Evolutionary conservation across 2,113 vertebrate species (phyloP), one percentile per base, ranked within the genome.

Genomic region (Stegastes partitus): DNA sequence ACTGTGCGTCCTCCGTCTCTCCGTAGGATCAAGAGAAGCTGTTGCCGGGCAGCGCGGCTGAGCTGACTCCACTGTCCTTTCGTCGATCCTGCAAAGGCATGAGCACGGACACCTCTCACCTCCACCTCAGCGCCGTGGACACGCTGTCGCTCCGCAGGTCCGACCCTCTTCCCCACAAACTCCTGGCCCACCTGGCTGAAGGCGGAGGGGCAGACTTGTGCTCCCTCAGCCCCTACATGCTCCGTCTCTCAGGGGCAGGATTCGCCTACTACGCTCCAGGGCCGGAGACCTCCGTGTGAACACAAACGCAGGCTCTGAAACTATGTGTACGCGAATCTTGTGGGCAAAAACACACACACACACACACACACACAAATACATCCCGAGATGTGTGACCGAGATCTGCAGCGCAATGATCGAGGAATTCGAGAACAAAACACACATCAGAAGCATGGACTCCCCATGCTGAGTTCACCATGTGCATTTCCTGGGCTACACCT

Each of bases 211-310:
- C 87, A 72, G 94, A 96, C 91, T 88, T 92, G 89, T 85, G 91
- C 76, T 89, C 92, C 59, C 94, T 95, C 87, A 94, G 94, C 64
- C 94, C 95, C 77, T 89, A 93, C 54, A 90, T 85, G 89, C 87
- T 81, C 77, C 89, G 91, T 75, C 93, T 73, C 42, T 94, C 96
- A 31, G 91, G 94, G 84, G 85, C 89, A 1, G 87, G 93, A 28
- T 94, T 92, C 50, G 83, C 83, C 84, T 93, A 89, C 92, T 88
- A 82, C 61, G 91, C 95, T 89, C 93, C 95, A 34, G 95, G 94
- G 85, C 93, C 95, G 68, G 96, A 97, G 94, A 96, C 96, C 5
- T 94, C 95, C 0, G 95, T 98, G 74, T 94, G 89, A 93, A 84
- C 75, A 44, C 42, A 53, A 23, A 49, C 9, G 6, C 62, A 44